These are phyloP conservation scores for Smittia sp. DNA, from an alignment of 2,888 invertebrate genomes.

Conservation along the genomic window DNA sequence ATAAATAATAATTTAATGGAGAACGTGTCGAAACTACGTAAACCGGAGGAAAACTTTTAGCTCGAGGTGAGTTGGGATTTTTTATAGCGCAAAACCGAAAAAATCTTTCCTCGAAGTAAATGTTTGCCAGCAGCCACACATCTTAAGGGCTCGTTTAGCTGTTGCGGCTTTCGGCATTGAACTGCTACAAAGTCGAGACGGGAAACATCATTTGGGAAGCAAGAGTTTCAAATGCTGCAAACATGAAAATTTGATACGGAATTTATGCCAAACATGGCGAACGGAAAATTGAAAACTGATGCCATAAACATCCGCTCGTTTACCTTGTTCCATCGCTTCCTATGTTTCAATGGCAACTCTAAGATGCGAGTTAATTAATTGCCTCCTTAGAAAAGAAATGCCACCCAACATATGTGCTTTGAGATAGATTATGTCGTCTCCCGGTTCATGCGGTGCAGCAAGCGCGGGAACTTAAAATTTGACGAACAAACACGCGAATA, in stretches of 20 bases:
- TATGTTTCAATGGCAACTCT: background rate
- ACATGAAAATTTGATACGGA: slow-evolving; percentile 18
- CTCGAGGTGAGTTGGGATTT: slow-evolving; percentile 35
- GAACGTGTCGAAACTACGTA: slow-evolving; percentile 41
- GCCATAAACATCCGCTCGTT: slow-evolving; percentile 32
- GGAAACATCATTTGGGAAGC: background rate
- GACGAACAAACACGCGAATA: slow-evolving; percentile 27
- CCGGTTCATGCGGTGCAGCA: background rate
- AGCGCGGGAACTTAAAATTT: background rate
- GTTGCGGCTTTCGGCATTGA: background rate
- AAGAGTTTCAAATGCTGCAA: background rate
- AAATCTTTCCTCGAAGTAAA: slow-evolving; percentile 13
- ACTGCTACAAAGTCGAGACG: too few relatives aligned
- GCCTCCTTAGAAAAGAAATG: background rate
- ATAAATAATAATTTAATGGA: slow-evolving; percentile 42
- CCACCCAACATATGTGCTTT: background rate
- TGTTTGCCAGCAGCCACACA: slow-evolving; percentile 2
- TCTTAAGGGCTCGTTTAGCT: background rate
- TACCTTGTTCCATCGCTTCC: background rate
- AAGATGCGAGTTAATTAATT: background rate
- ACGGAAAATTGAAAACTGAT: slow-evolving; percentile 26
- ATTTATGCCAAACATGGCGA: slow-evolving; percentile 31
- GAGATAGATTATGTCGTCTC: background rate
- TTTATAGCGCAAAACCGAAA: background rate
- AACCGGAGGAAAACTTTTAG: slow-evolving; percentile 9